Conservation (phyloP, 2,888 invertebrate genomes). For the Catocala fraxini region DNA sequence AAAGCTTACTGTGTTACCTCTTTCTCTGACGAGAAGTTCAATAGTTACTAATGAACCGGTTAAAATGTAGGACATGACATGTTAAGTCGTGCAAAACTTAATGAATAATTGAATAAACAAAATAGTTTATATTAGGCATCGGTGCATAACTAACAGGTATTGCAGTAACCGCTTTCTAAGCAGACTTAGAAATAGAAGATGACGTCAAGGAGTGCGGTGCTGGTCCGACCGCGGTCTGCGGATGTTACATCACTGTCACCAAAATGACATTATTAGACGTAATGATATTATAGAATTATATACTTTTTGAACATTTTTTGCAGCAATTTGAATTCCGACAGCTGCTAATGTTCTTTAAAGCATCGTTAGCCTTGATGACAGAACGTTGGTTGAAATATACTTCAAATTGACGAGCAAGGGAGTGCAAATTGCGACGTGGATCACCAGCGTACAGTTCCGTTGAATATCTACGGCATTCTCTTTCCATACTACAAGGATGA, state of each 20-base stretch:
- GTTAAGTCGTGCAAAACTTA: conserved; percentile 35
- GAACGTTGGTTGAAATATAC: no score
- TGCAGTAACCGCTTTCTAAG: conserved; percentile 48
- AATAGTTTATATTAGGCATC: conserved; percentile 34
- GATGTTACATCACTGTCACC: conserved; percentile 40
- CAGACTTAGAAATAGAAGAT: conserved; percentile 38
- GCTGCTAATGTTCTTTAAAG: conserved; percentile 1
- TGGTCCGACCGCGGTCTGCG: conserved; percentile 2
- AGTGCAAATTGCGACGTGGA: no score
- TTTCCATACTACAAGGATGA: no score
- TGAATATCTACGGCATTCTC: no score
- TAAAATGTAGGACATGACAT: conserved; percentile 28
- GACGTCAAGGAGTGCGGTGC: conserved; percentile 33
- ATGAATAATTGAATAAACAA: conserved; percentile 45
- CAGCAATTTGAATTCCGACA: conserved; percentile 1
- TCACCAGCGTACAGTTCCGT: no score
- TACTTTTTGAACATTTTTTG: conserved; percentile 1
- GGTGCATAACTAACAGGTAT: conserved; percentile 45
- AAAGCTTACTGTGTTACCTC: conserved; percentile 24
- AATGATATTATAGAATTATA: conserved; percentile 10
- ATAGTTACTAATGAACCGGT: conserved; percentile 23
- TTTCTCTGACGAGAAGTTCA: conserved; percentile 13
- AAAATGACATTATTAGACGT: conserved; percentile 16
- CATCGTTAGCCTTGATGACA: conserved; percentile 2
- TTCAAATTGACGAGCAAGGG: no score